Evolutionary conservation across 92 coral and sea anemone genomes (phyloP), one percentile per base, ranked within the genome.

Genomic region (Ricordea florida): DNA sequence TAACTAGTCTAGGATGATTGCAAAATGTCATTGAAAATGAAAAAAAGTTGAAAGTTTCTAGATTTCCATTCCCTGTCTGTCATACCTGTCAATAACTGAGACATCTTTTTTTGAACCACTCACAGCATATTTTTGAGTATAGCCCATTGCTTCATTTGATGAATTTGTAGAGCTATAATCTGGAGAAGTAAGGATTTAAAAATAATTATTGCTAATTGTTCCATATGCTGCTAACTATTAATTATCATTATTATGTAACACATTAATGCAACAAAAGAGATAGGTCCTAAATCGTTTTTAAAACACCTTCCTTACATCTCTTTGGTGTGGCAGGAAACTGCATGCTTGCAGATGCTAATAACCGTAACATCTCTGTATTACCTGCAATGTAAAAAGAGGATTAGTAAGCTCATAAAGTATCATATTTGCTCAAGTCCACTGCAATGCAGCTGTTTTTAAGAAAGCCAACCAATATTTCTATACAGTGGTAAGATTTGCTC

Each of bases 341-440:
- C 90, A 91, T 82, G 37, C 85, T 87, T 9, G 70, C 97, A 10
- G 98, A 89, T 34, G 92, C 98, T 44, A 93, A 77, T 24, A 87
- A 66, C 18, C 97, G 82, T 53, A 93, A 51, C 5, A 93, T 82
- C 17, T 93, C 93, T 6, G 97, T 83, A 57, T 90, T 83, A 60
- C 98, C 98, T 93, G 36, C 10, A 45, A 71, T 28, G 35, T 21
- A 46, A 67, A 23, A 32, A 27, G 28, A n/a, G n/a, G n/a, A n/a
- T n/a, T n/a, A n/a, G n/a, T n/a, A n/a, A n/a, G n/a, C n/a, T n/a
- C n/a, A n/a, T n/a, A n/a, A n/a, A n/a, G n/a, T n/a, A n/a, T n/a
- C n/a, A n/a, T n/a, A n/a, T n/a, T n/a, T n/a, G n/a, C n/a, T n/a
- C n/a, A n/a, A n/a, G n/a, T n/a, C n/a, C n/a, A n/a, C n/a, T n/a